A percentile compares a stretch with the other conserved stretches of the same genome.
Evolutionary conservation across 2,113 vertebrate genomes (phyloP).

Genomic region (Myocastor coypus): DNA sequence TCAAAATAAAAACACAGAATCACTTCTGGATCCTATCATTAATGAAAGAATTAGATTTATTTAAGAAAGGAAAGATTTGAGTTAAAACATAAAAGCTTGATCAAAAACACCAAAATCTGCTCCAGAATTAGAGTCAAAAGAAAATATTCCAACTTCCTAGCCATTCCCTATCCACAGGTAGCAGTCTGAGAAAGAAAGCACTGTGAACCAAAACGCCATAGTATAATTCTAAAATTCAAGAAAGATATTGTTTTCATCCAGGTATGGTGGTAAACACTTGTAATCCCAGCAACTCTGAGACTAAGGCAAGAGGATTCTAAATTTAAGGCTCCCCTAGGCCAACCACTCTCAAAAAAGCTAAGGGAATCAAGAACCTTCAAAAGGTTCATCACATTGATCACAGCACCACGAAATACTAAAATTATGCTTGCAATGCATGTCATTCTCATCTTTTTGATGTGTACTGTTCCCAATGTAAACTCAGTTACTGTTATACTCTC

Average conservation of each 20-base stretch:
- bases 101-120: conserved; percentile 17
- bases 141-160: background rate
- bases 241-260: background rate
- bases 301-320: background rate
- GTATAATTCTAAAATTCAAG: background rate
- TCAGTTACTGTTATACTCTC: no score
- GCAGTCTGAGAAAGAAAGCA: background rate
- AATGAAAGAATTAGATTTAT: conserved; percentile 5
- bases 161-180: background rate
- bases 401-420: no score
- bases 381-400: no score
- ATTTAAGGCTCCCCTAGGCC: background rate
- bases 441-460: no score
- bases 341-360: no score
- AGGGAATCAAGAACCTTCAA: no score
- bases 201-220: background rate
- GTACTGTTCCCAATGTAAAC: no score
- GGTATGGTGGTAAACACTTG: background rate
- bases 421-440: no score
- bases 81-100: conserved; percentile 29
- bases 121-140: background rate
- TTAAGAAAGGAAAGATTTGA: conserved; percentile 32
- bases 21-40: background rate
- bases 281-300: background rate
- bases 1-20: background rate